A percentile compares a stretch with the other conserved stretches of the same genome.
Evolutionary conservation across 2,888 invertebrate species (phyloP).

Genomic region (Agrotis clavis): DNA sequence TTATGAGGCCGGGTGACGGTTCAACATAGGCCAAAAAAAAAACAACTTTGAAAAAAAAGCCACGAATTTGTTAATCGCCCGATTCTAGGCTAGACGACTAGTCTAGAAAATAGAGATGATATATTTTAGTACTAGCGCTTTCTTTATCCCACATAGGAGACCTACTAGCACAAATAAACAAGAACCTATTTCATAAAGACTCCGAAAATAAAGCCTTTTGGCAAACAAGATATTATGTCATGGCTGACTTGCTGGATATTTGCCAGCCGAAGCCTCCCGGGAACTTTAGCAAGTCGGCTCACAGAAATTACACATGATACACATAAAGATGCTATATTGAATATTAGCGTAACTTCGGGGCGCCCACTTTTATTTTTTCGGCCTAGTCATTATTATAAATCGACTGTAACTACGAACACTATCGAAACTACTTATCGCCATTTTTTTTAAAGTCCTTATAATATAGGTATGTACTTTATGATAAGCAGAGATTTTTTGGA

Average conservation of each 20-base stretch:
- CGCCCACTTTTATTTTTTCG: not conserved
- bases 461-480: not conserved
- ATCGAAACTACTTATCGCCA: no score
- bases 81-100: conserved; percentile 24
- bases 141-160: conserved; percentile 37
- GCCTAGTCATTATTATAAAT: conserved; percentile 1
- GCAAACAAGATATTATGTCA: conserved; percentile 68
- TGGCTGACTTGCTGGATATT: conserved; percentile 64
- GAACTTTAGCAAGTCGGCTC: conserved; percentile 49
- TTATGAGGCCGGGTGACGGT: not conserved
- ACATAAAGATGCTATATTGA: conserved; percentile 29
- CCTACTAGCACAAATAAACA: conserved; percentile 60
- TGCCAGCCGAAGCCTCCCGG: conserved; percentile 68
- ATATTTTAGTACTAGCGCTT: conserved; percentile 21
- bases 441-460: not conserved
- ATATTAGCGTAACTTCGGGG: conserved; percentile 27
- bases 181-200: conserved; percentile 51
- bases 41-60: conserved; percentile 9
- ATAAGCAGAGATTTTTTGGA: no score
- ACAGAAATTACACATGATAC: conserved; percentile 48
- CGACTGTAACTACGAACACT: no score
- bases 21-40: not conserved
- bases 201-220: conserved; percentile 66
- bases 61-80: not conserved
- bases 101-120: conserved; percentile 42